Evolutionary conservation across 2,888 invertebrate species (phyloP), one percentile per base, ranked within the genome.

Genomic region (Pyralis farinalis): DNA sequence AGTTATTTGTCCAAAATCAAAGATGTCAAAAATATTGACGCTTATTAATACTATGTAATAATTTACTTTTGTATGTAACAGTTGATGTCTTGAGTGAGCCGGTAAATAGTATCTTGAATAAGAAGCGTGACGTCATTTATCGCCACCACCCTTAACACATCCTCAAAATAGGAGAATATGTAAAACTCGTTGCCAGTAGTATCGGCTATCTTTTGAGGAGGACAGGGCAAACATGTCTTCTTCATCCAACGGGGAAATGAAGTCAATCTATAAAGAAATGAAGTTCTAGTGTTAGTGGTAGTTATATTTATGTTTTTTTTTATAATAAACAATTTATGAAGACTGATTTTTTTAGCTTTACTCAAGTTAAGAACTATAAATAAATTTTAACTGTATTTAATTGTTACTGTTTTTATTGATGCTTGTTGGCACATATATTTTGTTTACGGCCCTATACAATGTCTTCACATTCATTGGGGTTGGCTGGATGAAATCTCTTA

Each of bases 231-330:
- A 60, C 97, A 97, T 0, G 95, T 94, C 7, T 93, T 93, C 55
- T 92, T 90, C 94, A 96, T 94, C 97, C 97, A 98, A 6, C 97
- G 92, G 0, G 94, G 92, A 63, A 97, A 95, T 0, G 90, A 75
- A 56, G 94, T 94, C 4, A 96, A 71, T 45, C 94, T 94, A 60
- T 22, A 55, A 55, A 12, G 29, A 34, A 36, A 9, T 12, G 7
- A 12, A 1, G 12, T 7, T 4, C 7, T 22, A 11, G 22, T 10
- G 10, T 10, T 8, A 11, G 7, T 25, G 6, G n/a, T n/a, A n/a
- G n/a, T n/a, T n/a, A n/a, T n/a, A n/a, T n/a, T n/a, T n/a, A n/a
- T 3, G 16, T 16, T 16, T 21, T 22, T 7, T 11, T 32, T 27
- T 12, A n/a, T n/a, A n/a, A n/a, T n/a, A n/a, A n/a, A n/a, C n/a